Percentiles rank a stretch among this genome's conserved stretches.
phyloP scores from a whole-genome alignment of 2,113 vertebrate genomes.

The Phyllostomus hastatus region DNA sequence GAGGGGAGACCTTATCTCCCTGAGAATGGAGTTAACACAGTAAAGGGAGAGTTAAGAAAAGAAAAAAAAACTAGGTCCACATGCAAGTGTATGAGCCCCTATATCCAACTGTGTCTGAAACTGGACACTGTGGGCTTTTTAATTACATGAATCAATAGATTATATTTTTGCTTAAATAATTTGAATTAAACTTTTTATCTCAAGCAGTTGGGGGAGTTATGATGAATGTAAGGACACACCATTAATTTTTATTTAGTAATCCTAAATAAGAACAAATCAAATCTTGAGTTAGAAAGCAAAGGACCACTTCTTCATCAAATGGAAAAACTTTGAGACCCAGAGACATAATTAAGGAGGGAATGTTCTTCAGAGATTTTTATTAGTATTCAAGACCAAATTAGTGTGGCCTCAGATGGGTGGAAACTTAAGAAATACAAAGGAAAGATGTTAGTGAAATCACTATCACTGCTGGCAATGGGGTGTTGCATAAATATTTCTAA shows the following conservation, averaged over 20 bases:
- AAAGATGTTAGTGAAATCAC: conserved; percentile 1
- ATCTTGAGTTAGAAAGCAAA: neutral
- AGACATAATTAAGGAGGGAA: neutral
- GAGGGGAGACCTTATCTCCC: neutral
- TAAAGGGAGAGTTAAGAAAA: neutral
- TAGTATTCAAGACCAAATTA: neutral
- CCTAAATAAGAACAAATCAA: conserved; percentile 19
- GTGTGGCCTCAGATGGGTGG: neutral
- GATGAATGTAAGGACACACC: neutral
- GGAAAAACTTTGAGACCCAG: neutral
- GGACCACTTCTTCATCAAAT: neutral
- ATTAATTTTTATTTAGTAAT: neutral
- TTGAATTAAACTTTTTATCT: neutral
- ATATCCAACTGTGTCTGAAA: neutral
- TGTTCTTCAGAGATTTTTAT: neutral
- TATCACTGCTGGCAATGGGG: neutral
- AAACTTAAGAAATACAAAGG: neutral
- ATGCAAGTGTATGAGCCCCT: neutral
- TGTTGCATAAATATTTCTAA: neutral
- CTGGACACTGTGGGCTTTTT: neutral
- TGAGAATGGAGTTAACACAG: neutral
- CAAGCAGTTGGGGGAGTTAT: neutral
- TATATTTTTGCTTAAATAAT: neutral
- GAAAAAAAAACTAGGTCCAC: neutral
- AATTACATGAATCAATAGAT: conserved; percentile 4